Base-by-base conservation (phyloP, 1,140 invertebrate genomes). In the Papilio dardanus region DNA sequence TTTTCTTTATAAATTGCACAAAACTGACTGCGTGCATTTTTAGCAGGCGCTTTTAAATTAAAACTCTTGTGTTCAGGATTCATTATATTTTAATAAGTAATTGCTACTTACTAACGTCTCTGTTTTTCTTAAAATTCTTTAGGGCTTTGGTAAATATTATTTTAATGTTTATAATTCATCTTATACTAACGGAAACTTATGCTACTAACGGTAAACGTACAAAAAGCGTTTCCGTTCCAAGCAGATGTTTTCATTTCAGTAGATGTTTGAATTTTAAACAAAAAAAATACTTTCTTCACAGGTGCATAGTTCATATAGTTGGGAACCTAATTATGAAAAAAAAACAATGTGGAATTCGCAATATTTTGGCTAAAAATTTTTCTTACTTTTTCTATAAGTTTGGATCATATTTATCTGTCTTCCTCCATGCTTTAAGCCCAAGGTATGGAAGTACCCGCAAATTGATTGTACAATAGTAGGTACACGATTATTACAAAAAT, bases 161-260 rank as follows among this genome's bases (percentile, higher is more conserved):
- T 30, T 42, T 3, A 31, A 35, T 71, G 54, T 33, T 40, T 30
- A n/a, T 87, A 83, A 85, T 85, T 82, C 89, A 85, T 87, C 54
- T 84, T 90, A 84, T 85, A 89, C 80, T 86, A 90, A 87, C 88
- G 89, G 89, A 91, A 87, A 86, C 82, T 86, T 80, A 75, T 79
- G 81, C 78, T 75, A 86, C 79, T 82, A 83, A 84, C 82, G 81
- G 85, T 83, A 76, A 42, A 54, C 75, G 58, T 65, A 86, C 83
- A 90, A 90, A 89, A 91, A 86, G 76, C 77, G 83, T 88, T 86
- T 91, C 90, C 90, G 90, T 84, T 83, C 73, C 40, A 77, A 75
- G 79, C 86, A 88, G 85, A 87, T 89, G 86, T 84, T 84, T 76
- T 76, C 74, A 81, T 84, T 76, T 76, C 74, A 81, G 74, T 74